Conservation (phyloP, 1,140 invertebrate genomes). For the Apis laboriosa region DNA sequence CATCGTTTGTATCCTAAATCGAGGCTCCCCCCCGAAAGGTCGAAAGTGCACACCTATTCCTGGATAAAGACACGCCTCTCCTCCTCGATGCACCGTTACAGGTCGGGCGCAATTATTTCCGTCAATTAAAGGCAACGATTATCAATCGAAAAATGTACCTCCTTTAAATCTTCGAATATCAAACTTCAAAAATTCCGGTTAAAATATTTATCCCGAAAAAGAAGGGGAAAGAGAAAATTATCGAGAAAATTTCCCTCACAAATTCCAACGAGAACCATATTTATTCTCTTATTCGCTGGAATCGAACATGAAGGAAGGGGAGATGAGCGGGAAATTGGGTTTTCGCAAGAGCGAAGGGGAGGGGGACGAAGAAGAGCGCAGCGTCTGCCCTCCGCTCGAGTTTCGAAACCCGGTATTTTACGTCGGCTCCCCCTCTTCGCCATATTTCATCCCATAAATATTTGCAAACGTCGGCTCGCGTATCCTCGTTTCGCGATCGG, state of each 20-base stretch:
- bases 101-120: conserved; percentile 38
- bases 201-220: too few species aligned
- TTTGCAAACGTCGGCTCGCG: not conserved
- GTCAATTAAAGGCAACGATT: conserved; percentile 43
- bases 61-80: conserved; percentile 40
- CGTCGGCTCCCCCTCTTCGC: conserved; percentile 18
- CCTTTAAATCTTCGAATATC: too few species aligned
- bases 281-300: too few species aligned
- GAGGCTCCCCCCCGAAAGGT: conserved; percentile 37
- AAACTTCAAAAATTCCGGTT: too few species aligned
- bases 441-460: conserved; percentile 38
- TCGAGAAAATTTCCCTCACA: too few species aligned
- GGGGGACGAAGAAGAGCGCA: not conserved
- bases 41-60: conserved; percentile 34
- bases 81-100: conserved; percentile 20
- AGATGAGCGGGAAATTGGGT: too few species aligned
- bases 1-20: not conserved
- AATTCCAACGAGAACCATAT: too few species aligned
- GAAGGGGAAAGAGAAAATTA: too few species aligned
- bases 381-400: too few species aligned
- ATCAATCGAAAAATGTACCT: conserved; percentile 11
- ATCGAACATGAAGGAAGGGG: too few species aligned
- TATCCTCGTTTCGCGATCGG: conserved; percentile 33
- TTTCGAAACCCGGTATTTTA: conserved; percentile 25
- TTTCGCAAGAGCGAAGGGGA: too few species aligned